Base-by-base conservation (phyloP, 2,113 vertebrate genomes). In the Alaudala cheleensis region DNA sequence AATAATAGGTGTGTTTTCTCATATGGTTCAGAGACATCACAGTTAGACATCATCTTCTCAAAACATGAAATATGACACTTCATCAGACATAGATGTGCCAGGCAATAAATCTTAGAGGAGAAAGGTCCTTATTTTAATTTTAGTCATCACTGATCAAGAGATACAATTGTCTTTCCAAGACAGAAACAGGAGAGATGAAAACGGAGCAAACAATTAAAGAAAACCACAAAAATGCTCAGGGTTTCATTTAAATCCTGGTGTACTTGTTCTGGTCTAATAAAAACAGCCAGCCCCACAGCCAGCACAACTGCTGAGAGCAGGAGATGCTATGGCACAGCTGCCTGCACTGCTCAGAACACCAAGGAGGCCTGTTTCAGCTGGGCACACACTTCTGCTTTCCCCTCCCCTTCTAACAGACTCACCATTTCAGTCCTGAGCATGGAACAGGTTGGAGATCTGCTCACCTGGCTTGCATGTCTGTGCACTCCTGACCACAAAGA, bases 51-150 rank as follows among this genome's bases (percentile, higher is more conserved):
- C 34, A 31, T 62, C 80, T 90, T 83, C 86, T 80, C 91, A 88
- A 86, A 93, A 73, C 71, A 62, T 65, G 1, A 58, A 92, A 94
- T 39, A 64, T 78, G 86, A 93, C 94, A 88, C 42, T 83, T 88
- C 58, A 81, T 50, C 54, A 95, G 71, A 77, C 60, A 73, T 2
- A 62, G n/a, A 86, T 51, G 51, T 67, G 90, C 71, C 71, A 94
- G 82, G 79, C 67, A 95, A 86, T 93, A 93, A 83, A 92, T 85
- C 79, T 62, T 42, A 34, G 70, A 95, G 64, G 54, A 93, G 67
- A 96, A 96, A 47, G 29, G 51, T 90, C 60, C 60, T 81, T 93
- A 88, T 83, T 96, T 93, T 71, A 90, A 90, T 93, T 86, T 60
- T 13, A 58, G 40, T 40, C 2, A 0, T 62, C 64, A 39, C 20